These are phyloP conservation scores for Drosophila grimshawi DNA, from an alignment of 1,140 invertebrate genomes.

Conservation along the genomic window DNA sequence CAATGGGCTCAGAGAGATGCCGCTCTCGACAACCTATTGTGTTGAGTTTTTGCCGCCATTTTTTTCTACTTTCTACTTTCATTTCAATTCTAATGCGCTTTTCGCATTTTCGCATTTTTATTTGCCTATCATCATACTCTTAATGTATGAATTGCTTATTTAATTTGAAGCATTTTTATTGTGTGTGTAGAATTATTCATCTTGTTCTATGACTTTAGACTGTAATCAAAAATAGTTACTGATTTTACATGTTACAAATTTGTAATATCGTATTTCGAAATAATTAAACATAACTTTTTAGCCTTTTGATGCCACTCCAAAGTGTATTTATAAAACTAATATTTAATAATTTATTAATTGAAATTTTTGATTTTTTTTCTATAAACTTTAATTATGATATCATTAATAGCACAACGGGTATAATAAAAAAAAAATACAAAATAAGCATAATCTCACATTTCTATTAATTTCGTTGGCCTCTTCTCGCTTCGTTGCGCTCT, in stretches of 20 bases:
- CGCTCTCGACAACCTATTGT: constrained; percentile 30
- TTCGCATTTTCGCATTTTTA: constrained; percentile 36
- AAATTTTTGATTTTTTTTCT: too few relatives aligned
- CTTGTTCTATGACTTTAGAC: neutral
- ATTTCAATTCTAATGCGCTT: constrained; percentile 26
- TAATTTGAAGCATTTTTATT: constrained; percentile 33
- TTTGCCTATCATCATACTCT: constrained; percentile 39
- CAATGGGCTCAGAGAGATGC: constrained; percentile 48
- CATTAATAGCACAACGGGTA: too few relatives aligned
- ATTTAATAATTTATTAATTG: too few relatives aligned
- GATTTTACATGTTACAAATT: too few relatives aligned
- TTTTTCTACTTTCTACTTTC: constrained; percentile 21
- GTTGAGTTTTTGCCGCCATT: constrained; percentile 26
- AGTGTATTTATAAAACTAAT: too few relatives aligned
- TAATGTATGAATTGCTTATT: constrained; percentile 50
- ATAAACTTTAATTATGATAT: too few relatives aligned
- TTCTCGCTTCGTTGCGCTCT: neutral
- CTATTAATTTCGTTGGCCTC: too few relatives aligned
- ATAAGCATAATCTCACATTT: too few relatives aligned
- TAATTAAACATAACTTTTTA: too few relatives aligned
- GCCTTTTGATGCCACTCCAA: neutral
- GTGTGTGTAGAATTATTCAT: neutral
- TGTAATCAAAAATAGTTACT: too few relatives aligned
- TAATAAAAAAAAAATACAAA: too few relatives aligned
- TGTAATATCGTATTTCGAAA: too few relatives aligned